phyloP scores from a whole-genome alignment of 2,113 vertebrate genomes.

The Tylochromis polylepis region DNA sequence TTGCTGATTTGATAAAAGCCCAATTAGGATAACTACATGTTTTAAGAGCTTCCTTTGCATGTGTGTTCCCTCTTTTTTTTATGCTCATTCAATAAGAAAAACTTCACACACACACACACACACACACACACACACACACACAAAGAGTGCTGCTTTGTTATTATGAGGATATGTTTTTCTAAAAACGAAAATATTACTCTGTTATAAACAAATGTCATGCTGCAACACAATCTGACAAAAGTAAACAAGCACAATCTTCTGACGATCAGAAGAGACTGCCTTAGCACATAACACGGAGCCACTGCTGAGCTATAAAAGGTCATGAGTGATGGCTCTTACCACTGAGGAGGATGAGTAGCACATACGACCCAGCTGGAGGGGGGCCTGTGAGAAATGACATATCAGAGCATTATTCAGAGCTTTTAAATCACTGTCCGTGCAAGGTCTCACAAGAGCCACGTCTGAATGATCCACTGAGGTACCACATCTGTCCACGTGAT shows the following conservation, averaged over 20 bases:
- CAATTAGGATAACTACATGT: too few species aligned
- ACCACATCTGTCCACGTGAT: neutral
- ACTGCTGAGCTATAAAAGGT: neutral
- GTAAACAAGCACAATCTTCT: neutral
- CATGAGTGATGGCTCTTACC: conserved; percentile 43
- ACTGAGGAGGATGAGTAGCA: conserved; percentile 67
- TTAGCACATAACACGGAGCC: neutral
- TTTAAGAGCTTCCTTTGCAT: too few species aligned
- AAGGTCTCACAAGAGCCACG: neutral
- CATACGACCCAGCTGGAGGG: conserved; percentile 55
- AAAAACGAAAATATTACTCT: neutral
- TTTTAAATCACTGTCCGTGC: neutral
- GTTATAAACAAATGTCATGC: neutral
- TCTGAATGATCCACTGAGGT: neutral
- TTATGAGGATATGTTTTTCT: neutral
- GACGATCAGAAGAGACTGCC: neutral
- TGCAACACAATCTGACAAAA: neutral
- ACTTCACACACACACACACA: neutral
- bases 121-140: neutral
- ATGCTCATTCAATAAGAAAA: neutral
- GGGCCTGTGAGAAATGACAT: conserved; percentile 43
- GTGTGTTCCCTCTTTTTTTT: too few species aligned
- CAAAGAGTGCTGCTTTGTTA: neutral
- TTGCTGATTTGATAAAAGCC: too few species aligned
- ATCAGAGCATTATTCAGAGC: neutral